A percentile compares a stretch with the other conserved stretches of the same genome.
phyloP scores from a whole-genome alignment of 92 coral and sea anemone species.

The Siderastrea siderea region DNA sequence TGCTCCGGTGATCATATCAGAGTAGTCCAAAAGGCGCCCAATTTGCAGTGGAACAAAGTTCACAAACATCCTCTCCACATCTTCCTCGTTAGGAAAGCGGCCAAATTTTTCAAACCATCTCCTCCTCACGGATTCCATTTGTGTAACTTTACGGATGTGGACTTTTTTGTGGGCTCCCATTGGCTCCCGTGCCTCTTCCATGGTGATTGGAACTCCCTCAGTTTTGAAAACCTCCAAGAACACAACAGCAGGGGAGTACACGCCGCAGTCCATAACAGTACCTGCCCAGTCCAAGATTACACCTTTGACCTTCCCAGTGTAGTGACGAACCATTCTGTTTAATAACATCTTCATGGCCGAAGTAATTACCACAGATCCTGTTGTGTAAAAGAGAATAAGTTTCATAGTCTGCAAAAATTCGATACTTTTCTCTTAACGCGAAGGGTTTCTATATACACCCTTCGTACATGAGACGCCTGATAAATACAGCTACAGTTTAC shows the following conservation, averaged over 20 bases:
- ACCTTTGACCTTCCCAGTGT: constrained; percentile 92
- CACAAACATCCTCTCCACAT: constrained; percentile 90
- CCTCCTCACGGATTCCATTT: constrained; percentile 87
- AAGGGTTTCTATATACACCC: too few relatives aligned
- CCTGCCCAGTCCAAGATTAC: constrained; percentile 96
- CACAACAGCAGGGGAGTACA: constrained; percentile 91
- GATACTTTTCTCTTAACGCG: too few relatives aligned
- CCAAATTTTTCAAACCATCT: constrained; percentile 96
- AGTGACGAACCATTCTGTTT: constrained; percentile 87
- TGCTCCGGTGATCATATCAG: constrained; percentile 98
- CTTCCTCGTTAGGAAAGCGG: constrained; percentile 85
- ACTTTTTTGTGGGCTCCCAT: constrained; percentile 98
- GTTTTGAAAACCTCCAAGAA: constrained; percentile 85
- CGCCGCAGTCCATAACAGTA: constrained; percentile 96
- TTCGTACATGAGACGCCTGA: too few relatives aligned
- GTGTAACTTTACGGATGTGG: constrained; percentile 87
- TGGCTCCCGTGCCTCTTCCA: constrained; percentile 98
- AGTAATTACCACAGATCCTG: too few relatives aligned
- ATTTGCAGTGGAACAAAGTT: constrained; percentile 93
- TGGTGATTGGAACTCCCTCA: constrained; percentile 96
- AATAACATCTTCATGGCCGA: too few relatives aligned
- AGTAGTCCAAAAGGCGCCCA: constrained; percentile 73
- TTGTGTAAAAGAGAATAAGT: too few relatives aligned
- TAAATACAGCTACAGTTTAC: too few relatives aligned
- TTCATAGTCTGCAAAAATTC: too few relatives aligned